Evolutionary conservation across 1,140 invertebrate species (phyloP), one percentile per base, ranked within the genome.

Genomic region (Neodiprion fabricii): DNA sequence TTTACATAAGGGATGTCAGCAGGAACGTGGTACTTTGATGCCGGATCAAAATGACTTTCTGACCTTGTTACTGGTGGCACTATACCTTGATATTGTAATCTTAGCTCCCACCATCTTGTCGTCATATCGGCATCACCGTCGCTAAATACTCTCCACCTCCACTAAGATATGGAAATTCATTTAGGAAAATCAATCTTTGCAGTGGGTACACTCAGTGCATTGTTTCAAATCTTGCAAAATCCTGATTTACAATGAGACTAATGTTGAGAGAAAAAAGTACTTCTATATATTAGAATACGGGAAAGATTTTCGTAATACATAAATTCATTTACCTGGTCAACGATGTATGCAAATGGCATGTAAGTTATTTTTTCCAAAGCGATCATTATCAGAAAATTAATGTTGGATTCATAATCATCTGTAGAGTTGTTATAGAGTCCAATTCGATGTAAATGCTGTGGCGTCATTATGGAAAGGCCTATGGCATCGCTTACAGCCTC

Each of bases 401-500:
- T 94, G 73, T 93, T 93, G 21, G 89, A 91, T 84, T 94, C 92
- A 74, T 93, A 93, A 67, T 90, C 89, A 72, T 93, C 91, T 4
- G 91, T 90, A n/a, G 90, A 89, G 78, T 94, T 93, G 72, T 92
- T 90, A 67, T 94, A 91, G 1, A 96, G 89, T 7, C 93, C 93
- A 68, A 96, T 90, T 82, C 91, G 89, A 67, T 93, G 90, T 11
- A 96, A 88, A 89, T 96, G 94, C 74, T 91, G 91, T 1, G 93
- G 89, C 53, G 94, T 95, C 77, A 91, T 91, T 0, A 96, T 92
- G 0, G 93, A 96, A 12, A 97, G 82, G 1, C 92, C 91, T n/a
- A 97, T 91, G 0, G 94, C 92, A 83, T 97, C 96, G n/a, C 96
- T 95, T 1, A 97, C 90, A 3, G 95, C 96, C 86, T 97, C 96